Evolutionary conservation across 2,797 vertebrate genomes (phyloP).

Genomic region (Orestias chungarensis): DNA sequence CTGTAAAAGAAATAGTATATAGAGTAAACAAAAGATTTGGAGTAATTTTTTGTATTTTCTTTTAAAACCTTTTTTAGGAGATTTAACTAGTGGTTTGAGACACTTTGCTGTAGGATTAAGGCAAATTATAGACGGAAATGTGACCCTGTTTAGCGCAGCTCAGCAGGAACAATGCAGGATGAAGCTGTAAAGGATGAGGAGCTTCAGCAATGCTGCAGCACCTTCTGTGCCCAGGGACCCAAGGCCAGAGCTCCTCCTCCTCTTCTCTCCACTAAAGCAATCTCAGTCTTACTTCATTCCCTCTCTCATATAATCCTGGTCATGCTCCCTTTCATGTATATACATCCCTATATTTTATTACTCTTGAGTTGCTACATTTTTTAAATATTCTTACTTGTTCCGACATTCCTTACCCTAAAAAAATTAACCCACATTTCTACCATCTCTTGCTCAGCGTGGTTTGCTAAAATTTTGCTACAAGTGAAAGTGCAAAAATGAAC

Average conservation of each 20-base stretch:
- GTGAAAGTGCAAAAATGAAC: slow-evolving; percentile 42
- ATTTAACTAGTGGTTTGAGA: background rate
- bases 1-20: background rate
- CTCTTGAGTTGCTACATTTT: slow-evolving; percentile 25
- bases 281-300: slow-evolving; percentile 52
- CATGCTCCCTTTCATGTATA: slow-evolving; percentile 20
- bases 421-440: slow-evolving; percentile 22
- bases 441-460: slow-evolving; percentile 35
- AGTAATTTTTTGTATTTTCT: background rate
- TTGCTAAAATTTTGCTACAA: slow-evolving; percentile 32
- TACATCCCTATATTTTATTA: slow-evolving; percentile 31
- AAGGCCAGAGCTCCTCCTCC: slow-evolving; percentile 84
- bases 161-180: slow-evolving; percentile 29
- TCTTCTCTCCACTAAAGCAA: slow-evolving; percentile 50
- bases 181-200: slow-evolving; percentile 48
- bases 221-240: slow-evolving; percentile 91
- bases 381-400: slow-evolving; percentile 17
- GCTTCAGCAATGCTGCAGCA: slow-evolving; percentile 74
- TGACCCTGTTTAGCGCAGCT: slow-evolving; percentile 18
- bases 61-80: background rate
- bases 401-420: slow-evolving; percentile 20
- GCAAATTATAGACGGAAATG: slow-evolving; percentile 11
- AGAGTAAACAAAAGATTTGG: background rate
- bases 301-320: slow-evolving; percentile 44
- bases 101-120: slow-evolving; percentile 9